A percentile compares a stretch with the other conserved stretches of the same genome.
Conservation (phyloP, 2,797 vertebrate genomes). For the Rhyacichthys aspro region DNA sequence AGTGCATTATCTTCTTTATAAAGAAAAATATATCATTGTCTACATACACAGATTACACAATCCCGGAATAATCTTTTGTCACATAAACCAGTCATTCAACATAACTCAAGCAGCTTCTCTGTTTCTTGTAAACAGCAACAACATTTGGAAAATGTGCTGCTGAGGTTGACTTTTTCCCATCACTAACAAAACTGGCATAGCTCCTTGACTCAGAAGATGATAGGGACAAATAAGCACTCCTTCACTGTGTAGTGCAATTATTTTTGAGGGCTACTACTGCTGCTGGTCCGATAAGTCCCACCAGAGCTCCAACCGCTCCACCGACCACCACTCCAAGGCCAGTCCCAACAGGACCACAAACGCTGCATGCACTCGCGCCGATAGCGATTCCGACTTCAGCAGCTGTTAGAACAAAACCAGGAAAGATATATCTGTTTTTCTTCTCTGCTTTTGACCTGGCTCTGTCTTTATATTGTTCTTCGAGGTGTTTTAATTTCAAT, state of each 20-base stretch:
- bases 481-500: background rate
- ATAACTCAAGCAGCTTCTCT: background rate
- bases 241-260: constrained; percentile 31
- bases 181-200: no score
- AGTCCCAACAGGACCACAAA: constrained; percentile 16
- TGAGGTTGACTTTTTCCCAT: no score
- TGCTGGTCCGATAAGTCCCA: constrained; percentile 12
- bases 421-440: constrained; percentile 23
- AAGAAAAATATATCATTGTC: no score
- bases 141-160: no score
- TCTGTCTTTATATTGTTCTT: background rate
- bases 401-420: background rate
- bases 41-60: no score
- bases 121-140: no score
- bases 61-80: no score
- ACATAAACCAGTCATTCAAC: background rate
- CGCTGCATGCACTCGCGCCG: background rate
- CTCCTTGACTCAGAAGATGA: no score
- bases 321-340: constrained; percentile 21
- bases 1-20: background rate
- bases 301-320: background rate
- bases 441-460: constrained; percentile 38
- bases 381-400: constrained; percentile 6
- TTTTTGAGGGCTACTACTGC: constrained; percentile 23
- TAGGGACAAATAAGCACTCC: no score